Percentiles rank a stretch among this genome's conserved stretches.
phyloP scores from a whole-genome alignment of 2,113 vertebrate species.

The Salvator merianae region DNA sequence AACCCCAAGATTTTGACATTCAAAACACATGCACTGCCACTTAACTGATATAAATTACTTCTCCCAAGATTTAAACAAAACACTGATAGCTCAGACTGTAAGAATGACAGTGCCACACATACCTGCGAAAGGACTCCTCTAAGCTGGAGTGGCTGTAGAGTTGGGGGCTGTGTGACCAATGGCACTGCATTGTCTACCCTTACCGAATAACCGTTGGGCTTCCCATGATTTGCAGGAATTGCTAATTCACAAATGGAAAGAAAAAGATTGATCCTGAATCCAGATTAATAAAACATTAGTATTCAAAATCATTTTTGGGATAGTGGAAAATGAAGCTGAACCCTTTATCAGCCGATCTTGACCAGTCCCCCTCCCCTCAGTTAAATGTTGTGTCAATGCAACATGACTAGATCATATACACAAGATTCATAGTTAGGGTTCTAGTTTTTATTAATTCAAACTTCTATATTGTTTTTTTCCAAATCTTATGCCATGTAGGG shows the following conservation, averaged over 20 bases:
- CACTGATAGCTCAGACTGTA: background rate
- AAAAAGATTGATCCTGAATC: conserved; percentile 1
- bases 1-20: background rate
- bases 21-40: background rate
- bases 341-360: too few relatives aligned
- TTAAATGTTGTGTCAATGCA: background rate
- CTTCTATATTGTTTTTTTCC: too few relatives aligned
- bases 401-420: background rate
- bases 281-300: background rate
- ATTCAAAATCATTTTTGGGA: background rate
- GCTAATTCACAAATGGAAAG: conserved; percentile 72
- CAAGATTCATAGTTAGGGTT: conserved; percentile 20
- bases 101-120: conserved; percentile 26
- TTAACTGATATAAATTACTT: background rate
- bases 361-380: background rate
- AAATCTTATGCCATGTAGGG: background rate
- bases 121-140: conserved; percentile 96
- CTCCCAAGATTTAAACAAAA: background rate
- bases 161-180: conserved; percentile 89
- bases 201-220: conserved; percentile 88
- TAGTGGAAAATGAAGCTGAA: background rate
- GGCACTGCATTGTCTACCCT: conserved; percentile 92
- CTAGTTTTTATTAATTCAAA: background rate
- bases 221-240: conserved; percentile 87
- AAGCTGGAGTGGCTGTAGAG: conserved; percentile 92